Conservation (phyloP, 2,888 invertebrate species). For the Eilema depressum region DNA sequence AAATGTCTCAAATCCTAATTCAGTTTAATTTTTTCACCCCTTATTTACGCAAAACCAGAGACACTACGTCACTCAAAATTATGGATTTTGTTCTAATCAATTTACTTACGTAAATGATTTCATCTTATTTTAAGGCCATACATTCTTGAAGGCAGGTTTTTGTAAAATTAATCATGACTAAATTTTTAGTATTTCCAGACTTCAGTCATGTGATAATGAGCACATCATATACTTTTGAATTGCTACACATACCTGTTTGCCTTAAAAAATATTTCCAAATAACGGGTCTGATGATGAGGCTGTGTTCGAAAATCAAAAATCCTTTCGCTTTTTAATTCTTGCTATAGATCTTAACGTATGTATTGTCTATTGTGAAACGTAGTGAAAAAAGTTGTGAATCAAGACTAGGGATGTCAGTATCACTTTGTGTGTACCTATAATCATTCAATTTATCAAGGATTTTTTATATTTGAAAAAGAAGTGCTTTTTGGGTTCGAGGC, state of each 20-base stretch:
- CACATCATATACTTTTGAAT: constrained; percentile 13
- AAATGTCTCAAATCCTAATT: background rate
- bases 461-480: too few relatives aligned
- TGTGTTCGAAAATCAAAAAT: constrained; percentile 28
- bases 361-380: constrained; percentile 16
- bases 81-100: too few relatives aligned
- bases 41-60: background rate
- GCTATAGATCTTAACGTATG: constrained; percentile 9
- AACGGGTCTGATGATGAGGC: constrained; percentile 6
- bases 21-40: background rate
- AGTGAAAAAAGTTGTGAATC: constrained; percentile 20
- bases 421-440: background rate
- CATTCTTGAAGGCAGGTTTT: background rate
- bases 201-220: background rate
- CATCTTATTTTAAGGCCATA: too few relatives aligned
- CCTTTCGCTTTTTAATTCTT: constrained; percentile 21
- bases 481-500: too few relatives aligned
- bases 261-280: constrained; percentile 33
- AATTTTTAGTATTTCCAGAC: background rate
- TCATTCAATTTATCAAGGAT: background rate
- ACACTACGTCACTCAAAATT: too few relatives aligned
- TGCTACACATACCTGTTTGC: constrained; percentile 28
- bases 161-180: background rate
- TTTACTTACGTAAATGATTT: too few relatives aligned
- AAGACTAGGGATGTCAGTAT: constrained; percentile 7